Percentiles rank a stretch among this genome's conserved stretches.
Conservation (phyloP, 2,113 vertebrate species). For the Jaculus jaculus region DNA sequence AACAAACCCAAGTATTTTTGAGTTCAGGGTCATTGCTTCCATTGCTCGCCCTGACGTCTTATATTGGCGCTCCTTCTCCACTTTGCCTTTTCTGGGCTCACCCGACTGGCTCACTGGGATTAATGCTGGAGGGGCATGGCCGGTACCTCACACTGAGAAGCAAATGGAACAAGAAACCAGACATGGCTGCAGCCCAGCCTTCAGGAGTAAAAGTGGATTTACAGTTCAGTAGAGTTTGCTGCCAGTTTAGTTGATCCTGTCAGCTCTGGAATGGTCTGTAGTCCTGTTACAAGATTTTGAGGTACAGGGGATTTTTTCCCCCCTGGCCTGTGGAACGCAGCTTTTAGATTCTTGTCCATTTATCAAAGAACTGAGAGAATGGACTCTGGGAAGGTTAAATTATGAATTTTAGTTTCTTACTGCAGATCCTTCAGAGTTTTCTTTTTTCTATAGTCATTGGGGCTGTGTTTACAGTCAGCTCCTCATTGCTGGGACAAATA, state of each 20-base stretch:
- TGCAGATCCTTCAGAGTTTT: neutral
- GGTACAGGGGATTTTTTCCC: no score
- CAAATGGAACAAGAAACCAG: neutral
- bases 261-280: no score
- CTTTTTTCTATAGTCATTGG: neutral
- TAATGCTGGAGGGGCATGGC: neutral
- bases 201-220: neutral
- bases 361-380: no score
- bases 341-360: no score
- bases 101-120: neutral
- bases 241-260: neutral
- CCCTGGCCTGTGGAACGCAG: no score
- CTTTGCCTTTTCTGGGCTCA: neutral
- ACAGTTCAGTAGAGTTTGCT: no score
- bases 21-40: neutral
- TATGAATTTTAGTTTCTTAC: neutral
- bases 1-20: neutral
- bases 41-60: neutral
- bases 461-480: no score
- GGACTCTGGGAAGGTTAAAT: no score
- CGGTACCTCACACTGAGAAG: neutral
- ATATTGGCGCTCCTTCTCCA: neutral
- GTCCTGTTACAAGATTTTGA: no score
- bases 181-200: neutral
- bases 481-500: no score